These are phyloP conservation scores for Drosophila barbarae DNA, from an alignment of 2,888 invertebrate genomes.

Conservation along the genomic window DNA sequence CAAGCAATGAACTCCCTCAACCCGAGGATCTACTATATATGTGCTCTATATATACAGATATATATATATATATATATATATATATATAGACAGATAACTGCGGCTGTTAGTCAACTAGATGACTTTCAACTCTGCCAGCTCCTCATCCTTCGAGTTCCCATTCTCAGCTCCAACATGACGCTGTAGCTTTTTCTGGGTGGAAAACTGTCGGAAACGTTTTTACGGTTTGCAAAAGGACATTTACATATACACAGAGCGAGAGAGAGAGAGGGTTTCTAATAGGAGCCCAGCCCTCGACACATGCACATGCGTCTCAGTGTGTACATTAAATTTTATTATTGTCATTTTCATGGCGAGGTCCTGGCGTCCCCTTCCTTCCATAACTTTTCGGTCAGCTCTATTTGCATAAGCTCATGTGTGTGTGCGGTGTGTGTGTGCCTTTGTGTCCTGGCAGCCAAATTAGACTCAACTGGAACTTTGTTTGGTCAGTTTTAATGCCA, in stretches of 20 bases:
- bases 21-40: slow-evolving; percentile 8
- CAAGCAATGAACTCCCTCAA: slow-evolving; percentile 61
- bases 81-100: slow-evolving; percentile 9
- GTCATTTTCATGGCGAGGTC: slow-evolving; percentile 66
- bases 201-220: slow-evolving; percentile 68
- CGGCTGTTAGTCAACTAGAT: slow-evolving; percentile 59
- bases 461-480: slow-evolving; percentile 67
- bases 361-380: slow-evolving; percentile 21
- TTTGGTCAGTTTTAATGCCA: slow-evolving; percentile 72
- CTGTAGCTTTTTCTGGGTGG: slow-evolving; percentile 39
- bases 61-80: not conserved
- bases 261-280: slow-evolving; percentile 11
- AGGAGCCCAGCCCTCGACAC: slow-evolving; percentile 11
- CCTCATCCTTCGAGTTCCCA: slow-evolving; percentile 5
- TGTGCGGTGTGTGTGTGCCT: slow-evolving; percentile 13
- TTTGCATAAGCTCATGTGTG: slow-evolving; percentile 55
- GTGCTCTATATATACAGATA: not conserved
- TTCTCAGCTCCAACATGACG: slow-evolving; percentile 48
- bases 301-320: slow-evolving; percentile 57
- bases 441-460: slow-evolving; percentile 56
- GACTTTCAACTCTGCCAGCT: slow-evolving; percentile 63
- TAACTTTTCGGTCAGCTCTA: slow-evolving; percentile 61
- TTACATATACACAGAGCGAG: slow-evolving; percentile 53
- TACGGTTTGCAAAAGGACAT: slow-evolving; percentile 68
- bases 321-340: slow-evolving; percentile 75